Evolutionary conservation across 2,797 vertebrate genomes (phyloP).

Genomic region (Acanthurus leucopareius): DNA sequence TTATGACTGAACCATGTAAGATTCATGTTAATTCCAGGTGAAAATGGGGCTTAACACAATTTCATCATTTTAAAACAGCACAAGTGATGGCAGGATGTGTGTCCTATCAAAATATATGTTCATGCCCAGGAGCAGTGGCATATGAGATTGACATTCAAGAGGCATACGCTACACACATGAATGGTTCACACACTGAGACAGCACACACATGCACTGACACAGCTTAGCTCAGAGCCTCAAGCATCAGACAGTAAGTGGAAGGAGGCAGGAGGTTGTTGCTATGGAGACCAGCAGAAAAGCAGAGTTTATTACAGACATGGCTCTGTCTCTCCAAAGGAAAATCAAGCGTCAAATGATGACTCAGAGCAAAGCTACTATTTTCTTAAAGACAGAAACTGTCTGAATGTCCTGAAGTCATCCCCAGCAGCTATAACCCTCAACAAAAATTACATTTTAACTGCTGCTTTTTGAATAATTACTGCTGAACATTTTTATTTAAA

Average conservation of each 20-base stretch:
- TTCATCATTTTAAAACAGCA: constrained; percentile 38
- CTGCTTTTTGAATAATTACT: neutral
- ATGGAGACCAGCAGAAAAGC: constrained; percentile 80
- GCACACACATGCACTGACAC: constrained; percentile 18
- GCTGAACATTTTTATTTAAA: constrained; percentile 14
- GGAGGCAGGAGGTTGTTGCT: constrained; percentile 75
- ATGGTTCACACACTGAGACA: constrained; percentile 17
- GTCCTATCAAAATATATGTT: constrained; percentile 41
- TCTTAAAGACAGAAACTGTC: constrained; percentile 9
- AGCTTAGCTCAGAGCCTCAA: constrained; percentile 53
- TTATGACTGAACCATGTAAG: neutral
- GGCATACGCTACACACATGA: constrained; percentile 24
- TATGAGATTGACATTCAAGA: constrained; percentile 34
- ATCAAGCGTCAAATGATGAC: constrained; percentile 58
- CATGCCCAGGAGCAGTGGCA: neutral
- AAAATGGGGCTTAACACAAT: constrained; percentile 15
- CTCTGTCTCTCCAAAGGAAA: constrained; percentile 63
- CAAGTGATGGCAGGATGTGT: constrained; percentile 7
- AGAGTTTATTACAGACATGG: constrained; percentile 73
- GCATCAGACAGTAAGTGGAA: constrained; percentile 55
- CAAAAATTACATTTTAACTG: constrained; percentile 14
- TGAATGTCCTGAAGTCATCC: neutral
- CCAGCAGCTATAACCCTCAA: neutral
- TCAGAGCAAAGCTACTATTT: constrained; percentile 15
- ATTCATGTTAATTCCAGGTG: neutral